phyloP scores from a whole-genome alignment of 2,888 invertebrate genomes.

The Parnassius orleans region DNA sequence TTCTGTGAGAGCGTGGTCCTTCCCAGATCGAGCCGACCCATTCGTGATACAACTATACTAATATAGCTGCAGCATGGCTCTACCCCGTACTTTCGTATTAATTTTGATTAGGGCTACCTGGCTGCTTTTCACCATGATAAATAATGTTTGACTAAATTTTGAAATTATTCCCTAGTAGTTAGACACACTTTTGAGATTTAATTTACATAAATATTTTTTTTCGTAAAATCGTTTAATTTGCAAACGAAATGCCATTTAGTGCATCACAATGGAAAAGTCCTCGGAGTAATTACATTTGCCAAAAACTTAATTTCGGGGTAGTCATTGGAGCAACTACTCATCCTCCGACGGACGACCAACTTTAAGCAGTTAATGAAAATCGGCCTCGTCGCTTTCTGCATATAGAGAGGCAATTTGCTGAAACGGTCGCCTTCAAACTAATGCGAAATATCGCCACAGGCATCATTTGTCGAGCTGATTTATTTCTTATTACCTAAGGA shows the following conservation, averaged over 20 bases:
- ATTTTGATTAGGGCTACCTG: too few relatives aligned
- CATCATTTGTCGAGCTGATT: constrained; percentile 38
- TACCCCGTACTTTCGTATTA: too few relatives aligned
- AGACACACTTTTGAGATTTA: too few relatives aligned
- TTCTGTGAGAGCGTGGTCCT: too few relatives aligned
- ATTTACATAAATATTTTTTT: background rate
- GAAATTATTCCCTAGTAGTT: too few relatives aligned
- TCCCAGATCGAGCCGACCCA: too few relatives aligned
- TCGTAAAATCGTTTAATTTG: background rate
- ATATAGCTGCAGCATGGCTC: too few relatives aligned
- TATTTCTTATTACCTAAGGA: constrained; percentile 37
- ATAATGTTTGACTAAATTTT: too few relatives aligned
- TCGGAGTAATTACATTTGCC: constrained; percentile 28
- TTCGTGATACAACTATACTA: too few relatives aligned
- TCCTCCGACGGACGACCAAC: constrained; percentile 49
- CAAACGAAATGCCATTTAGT: background rate
- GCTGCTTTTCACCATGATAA: too few relatives aligned
- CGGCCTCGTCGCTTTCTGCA: constrained; percentile 67
- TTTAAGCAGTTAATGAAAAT: constrained; percentile 69
- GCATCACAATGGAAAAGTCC: constrained; percentile 1
- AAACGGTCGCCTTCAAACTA: constrained; percentile 63
- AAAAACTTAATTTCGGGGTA: constrained; percentile 30
- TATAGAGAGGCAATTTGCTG: constrained; percentile 71
- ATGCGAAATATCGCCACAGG: constrained; percentile 56
- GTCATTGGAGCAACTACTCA: constrained; percentile 41